phyloP scores from a whole-genome alignment of 2,888 invertebrate genomes.

The Lasioglossum villosulum region DNA sequence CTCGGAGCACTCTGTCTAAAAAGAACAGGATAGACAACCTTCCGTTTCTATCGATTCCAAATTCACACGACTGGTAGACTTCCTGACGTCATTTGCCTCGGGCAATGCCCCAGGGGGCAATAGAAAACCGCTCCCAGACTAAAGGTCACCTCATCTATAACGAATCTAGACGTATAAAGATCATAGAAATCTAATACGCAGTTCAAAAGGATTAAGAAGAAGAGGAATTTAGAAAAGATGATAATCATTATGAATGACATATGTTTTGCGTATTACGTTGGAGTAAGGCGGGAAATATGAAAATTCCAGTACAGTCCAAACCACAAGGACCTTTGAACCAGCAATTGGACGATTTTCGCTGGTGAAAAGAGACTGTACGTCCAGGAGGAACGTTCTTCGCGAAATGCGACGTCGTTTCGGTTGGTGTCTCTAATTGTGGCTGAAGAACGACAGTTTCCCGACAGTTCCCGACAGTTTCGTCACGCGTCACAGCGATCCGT shows the following conservation, averaged over 20 bases:
- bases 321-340: neutral
- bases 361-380: neutral
- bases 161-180: neutral
- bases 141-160: neutral
- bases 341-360: neutral
- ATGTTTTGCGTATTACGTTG: too few species aligned
- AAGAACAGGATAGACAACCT: neutral
- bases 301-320: neutral
- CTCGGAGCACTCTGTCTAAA: neutral
- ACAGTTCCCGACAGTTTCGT: neutral
- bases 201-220: neutral
- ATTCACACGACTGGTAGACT: neutral
- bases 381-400: neutral
- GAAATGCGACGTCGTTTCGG: neutral
- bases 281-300: neutral
- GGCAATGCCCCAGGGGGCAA: neutral
- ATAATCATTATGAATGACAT: neutral
- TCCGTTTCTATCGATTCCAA: neutral
- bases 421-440: constrained; percentile 1
- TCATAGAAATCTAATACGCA: neutral
- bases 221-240: neutral
- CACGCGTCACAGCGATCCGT: constrained; percentile 9
- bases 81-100: neutral
- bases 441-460: neutral
- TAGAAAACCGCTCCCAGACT: neutral